Evolutionary conservation across 2,113 vertebrate genomes (phyloP).

Genomic region (Entomyzon cyanotis): DNA sequence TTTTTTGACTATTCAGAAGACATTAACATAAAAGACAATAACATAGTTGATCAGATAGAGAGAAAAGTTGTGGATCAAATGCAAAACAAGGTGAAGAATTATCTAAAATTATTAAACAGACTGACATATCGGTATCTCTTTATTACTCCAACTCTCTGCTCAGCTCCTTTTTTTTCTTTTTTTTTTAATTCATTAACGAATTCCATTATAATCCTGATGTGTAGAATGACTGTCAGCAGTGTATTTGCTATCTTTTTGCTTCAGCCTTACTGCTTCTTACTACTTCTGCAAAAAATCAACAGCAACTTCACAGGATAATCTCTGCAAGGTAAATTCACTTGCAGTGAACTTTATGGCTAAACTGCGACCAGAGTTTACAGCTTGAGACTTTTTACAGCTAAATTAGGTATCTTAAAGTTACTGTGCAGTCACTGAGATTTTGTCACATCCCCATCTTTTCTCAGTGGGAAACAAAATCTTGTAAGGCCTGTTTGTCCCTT

Average conservation of each 20-base stretch:
- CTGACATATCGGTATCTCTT: not conserved
- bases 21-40: not conserved
- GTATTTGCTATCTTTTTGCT: not conserved
- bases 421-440: not conserved
- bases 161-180: not conserved
- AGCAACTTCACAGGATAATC: not conserved
- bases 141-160: not conserved
- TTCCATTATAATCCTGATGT: fast-evolving
- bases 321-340: not conserved
- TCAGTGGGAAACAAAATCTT: not conserved
- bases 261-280: not conserved
- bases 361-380: not conserved
- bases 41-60: not conserved
- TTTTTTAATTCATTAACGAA: not conserved
- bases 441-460: not conserved
- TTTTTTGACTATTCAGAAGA: not conserved
- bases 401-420: not conserved
- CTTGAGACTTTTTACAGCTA: not conserved
- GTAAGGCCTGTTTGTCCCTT: not conserved
- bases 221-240: not conserved
- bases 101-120: not conserved
- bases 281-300: not conserved
- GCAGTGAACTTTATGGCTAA: not conserved
- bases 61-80: not conserved
- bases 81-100: not conserved